phyloP scores from a whole-genome alignment of 2,888 invertebrate species.

The Cantharis nigra region DNA sequence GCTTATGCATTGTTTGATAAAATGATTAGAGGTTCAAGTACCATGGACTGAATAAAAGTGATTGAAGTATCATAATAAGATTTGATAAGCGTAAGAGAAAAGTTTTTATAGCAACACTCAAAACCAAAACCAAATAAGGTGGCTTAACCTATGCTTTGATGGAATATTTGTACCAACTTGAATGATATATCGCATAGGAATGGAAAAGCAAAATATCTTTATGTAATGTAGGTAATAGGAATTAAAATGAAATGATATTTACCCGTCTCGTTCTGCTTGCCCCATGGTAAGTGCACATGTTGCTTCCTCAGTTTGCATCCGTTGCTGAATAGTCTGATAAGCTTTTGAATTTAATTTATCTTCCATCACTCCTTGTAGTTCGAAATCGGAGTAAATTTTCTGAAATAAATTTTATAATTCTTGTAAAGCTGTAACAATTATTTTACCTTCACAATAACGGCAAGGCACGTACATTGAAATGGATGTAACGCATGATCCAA shows the following conservation, averaged over 20 bases:
- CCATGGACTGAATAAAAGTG: background rate
- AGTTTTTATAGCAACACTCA: background rate
- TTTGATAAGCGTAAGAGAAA: too few species aligned
- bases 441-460: slow-evolving; percentile 88
- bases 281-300: slow-evolving; percentile 87
- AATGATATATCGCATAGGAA: background rate
- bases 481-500: slow-evolving; percentile 92
- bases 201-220: background rate
- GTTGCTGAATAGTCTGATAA: slow-evolving; percentile 88
- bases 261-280: slow-evolving; percentile 65
- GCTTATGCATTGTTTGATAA: too few species aligned
- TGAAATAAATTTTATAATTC: slow-evolving; percentile 51
- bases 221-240: background rate
- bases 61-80: background rate
- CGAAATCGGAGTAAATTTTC: slow-evolving; percentile 99
- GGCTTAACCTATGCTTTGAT: background rate
- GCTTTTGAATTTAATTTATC: slow-evolving; percentile 95
- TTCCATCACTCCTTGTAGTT: slow-evolving; percentile 97
- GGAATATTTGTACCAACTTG: background rate
- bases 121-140: background rate
- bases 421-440: background rate
- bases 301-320: slow-evolving; percentile 97
- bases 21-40: too few species aligned
- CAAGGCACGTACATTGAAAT: slow-evolving; percentile 96
- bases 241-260: slow-evolving; percentile 48